A percentile compares a stretch with the other conserved stretches of the same genome.
Evolutionary conservation across 2,113 vertebrate species (phyloP).

Genomic region (Phrynosoma platyrhinos): DNA sequence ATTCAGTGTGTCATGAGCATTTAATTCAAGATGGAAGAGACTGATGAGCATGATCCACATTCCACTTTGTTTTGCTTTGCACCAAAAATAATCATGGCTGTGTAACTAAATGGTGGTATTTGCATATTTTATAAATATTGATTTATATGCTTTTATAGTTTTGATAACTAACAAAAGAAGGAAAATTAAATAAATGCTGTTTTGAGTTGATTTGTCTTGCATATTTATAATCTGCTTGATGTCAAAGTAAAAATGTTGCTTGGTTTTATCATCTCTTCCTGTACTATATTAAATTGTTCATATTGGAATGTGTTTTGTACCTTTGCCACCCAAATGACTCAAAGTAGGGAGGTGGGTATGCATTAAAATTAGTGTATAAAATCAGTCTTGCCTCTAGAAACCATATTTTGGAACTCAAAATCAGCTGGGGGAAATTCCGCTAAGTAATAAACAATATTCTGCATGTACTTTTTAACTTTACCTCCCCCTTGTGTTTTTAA

Average conservation of each 20-base stretch:
- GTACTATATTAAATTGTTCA: conserved; percentile 17
- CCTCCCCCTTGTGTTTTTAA: too few species aligned
- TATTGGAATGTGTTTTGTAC: conserved; percentile 8
- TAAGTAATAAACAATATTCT: neutral
- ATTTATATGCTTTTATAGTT: conserved; percentile 54
- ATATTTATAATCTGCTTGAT: conserved; percentile 55
- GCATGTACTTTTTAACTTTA: too few species aligned
- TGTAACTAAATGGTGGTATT: conserved; percentile 26
- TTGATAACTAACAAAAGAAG: conserved; percentile 53
- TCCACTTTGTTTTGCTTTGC: conserved; percentile 57
- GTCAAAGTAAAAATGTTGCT: neutral
- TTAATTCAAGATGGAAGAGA: conserved; percentile 53
- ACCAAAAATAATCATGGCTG: conserved; percentile 42
- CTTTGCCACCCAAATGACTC: neutral
- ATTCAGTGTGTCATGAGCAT: conserved; percentile 83
- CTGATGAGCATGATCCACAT: conserved; percentile 48
- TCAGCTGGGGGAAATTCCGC: neutral
- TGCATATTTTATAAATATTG: conserved; percentile 38
- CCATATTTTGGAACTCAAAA: neutral
- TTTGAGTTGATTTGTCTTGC: conserved; percentile 49
- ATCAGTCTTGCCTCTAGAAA: neutral
- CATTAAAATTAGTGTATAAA: conserved; percentile 9
- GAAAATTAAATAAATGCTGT: conserved; percentile 38
- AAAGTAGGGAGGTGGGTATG: neutral
- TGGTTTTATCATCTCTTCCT: conserved; percentile 23